Evolutionary conservation across 2,888 invertebrate species (phyloP), one percentile per base, ranked within the genome.

Genomic region (Platerodrilus igneus): DNA sequence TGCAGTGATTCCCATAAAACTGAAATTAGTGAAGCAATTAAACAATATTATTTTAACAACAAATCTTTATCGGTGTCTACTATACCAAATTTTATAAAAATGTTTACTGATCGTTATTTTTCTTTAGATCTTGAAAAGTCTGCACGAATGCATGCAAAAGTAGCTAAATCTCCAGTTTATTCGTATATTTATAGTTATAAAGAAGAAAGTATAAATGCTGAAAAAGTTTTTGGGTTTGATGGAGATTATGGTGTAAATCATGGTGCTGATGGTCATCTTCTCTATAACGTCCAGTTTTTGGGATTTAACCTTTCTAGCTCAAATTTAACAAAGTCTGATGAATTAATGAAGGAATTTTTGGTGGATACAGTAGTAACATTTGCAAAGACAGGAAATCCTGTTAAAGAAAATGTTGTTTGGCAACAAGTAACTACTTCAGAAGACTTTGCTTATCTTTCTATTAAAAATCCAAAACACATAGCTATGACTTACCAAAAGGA

Each of bases 61-160:
- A 16, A 33, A 9, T 14, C 23, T 17, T 16, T 33, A 9, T 11
- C 23, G 3, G 16, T 7, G 8, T 17, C 16, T 17, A 33, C 17
- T 8, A 14, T 25, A 26, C 29, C 22, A 13, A 5, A 1, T n/a
- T 8, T 23, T 15, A 45, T 45, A 20, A 63, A 77, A 67, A 74
- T 82, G 51, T 69, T 79, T 2, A 70, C 81, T 0, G 83, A 83
- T 58, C 66, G 79, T 4, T 62, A 77, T 0, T 81, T 81, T 54
- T 65, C 67, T 1, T 69, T 64, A 3, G 75, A 74, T n/a, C 72
- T 75, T 0, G 74, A 77, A 11, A 71, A 71, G 37, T 65, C 77
- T 11, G 73, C 78, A 0, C 70, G 72, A 47, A 48, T 76, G 22
- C 79, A 79, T 56, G 74, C 78, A 0, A 53, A 62, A 9, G 63